Evolutionary conservation across 23 tunicate genomes (phyloP).

Genomic region (Halocynthia aurantium): DNA sequence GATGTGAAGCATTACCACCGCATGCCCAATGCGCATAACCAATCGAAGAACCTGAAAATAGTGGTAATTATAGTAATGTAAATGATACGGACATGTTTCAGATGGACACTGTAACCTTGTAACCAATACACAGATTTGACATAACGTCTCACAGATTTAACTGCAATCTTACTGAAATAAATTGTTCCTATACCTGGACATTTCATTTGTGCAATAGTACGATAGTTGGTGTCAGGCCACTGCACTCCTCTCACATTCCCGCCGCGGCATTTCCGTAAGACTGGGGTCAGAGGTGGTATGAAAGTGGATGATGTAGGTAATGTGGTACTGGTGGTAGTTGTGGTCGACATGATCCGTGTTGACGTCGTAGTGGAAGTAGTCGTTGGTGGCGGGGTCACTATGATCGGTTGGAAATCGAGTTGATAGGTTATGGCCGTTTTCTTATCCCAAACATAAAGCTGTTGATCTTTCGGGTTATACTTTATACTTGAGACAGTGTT

Average conservation of each 20-base stretch:
- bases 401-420: slow-evolving; percentile 49
- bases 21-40: slow-evolving; percentile 74
- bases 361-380: slow-evolving; percentile 34
- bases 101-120: no score
- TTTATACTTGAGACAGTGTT: slow-evolving; percentile 53
- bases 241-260: slow-evolving; percentile 38
- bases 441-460: slow-evolving; percentile 70
- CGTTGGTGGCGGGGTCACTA: slow-evolving; percentile 16
- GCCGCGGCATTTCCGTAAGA: slow-evolving; percentile 13
- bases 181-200: slow-evolving; percentile 59
- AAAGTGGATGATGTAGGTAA: not conserved
- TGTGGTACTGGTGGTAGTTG: not conserved
- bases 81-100: no score
- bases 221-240: slow-evolving; percentile 51
- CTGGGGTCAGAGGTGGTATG: not conserved
- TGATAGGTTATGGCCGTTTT: slow-evolving; percentile 42
- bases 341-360: slow-evolving; percentile 21
- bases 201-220: slow-evolving; percentile 28
- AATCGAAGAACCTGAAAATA: slow-evolving; percentile 15
- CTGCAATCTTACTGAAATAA: no score
- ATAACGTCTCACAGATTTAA: no score
- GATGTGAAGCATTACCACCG: slow-evolving; percentile 45
- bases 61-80: not conserved
- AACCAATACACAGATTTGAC: no score
- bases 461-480: slow-evolving; percentile 74